phyloP scores from a whole-genome alignment of 2,888 invertebrate genomes.

The Branchipolynoe longqiensis region DNA sequence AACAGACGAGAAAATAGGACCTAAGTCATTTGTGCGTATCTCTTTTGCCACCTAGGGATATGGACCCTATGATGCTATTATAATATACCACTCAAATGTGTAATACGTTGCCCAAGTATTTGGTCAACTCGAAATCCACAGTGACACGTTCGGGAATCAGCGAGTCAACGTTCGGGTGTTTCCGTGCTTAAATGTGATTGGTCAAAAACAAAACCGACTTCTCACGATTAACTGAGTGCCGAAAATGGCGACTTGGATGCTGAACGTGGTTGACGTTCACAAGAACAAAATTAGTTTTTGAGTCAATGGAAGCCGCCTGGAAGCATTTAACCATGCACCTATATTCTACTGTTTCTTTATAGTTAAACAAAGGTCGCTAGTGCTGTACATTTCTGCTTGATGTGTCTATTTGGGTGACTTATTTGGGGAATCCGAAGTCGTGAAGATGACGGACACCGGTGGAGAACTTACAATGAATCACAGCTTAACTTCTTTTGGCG shows the following conservation, averaged over 20 bases:
- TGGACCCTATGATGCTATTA: too few relatives aligned
- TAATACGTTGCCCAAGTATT: too few relatives aligned
- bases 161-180: slow-evolving; percentile 35
- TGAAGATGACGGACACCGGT: slow-evolving; percentile 41
- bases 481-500: slow-evolving; percentile 27
- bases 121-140: too few relatives aligned
- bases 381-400: background rate
- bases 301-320: background rate
- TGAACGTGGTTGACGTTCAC: background rate
- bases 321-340: background rate
- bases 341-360: background rate
- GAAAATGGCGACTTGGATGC: slow-evolving; percentile 36
- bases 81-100: too few relatives aligned
- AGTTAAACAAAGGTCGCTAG: background rate
- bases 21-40: too few relatives aligned
- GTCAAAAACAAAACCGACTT: background rate
- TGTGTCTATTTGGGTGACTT: background rate
- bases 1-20: too few relatives aligned
- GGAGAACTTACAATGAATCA: slow-evolving; percentile 38
- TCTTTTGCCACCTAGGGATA: too few relatives aligned
- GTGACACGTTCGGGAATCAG: too few relatives aligned
- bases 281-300: background rate
- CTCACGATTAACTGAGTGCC: background rate
- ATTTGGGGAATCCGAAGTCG: background rate
- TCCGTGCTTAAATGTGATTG: slow-evolving; percentile 23